Evolutionary conservation across 2,888 invertebrate genomes (phyloP).

Genomic region (Athripsodes cinereus): DNA sequence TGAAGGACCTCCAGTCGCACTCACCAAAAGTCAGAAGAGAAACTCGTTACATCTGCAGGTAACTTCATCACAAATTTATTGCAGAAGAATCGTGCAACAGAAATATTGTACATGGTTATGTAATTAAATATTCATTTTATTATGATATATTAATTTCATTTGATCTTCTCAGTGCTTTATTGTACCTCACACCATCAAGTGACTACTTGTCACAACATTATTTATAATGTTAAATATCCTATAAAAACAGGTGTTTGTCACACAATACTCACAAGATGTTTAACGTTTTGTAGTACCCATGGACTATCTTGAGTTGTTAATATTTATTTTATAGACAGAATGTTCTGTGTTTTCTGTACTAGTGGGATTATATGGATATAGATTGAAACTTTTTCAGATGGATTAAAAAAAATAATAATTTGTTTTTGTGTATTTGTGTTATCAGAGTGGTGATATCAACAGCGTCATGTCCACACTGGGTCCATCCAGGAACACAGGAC

Average conservation of each 20-base stretch:
- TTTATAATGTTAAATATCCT: no score
- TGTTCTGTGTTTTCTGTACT: neutral
- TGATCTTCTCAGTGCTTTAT: no score
- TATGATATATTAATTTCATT: neutral
- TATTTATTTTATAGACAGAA: no score
- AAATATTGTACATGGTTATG: no score
- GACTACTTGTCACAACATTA: no score
- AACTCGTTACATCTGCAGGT: slow-evolving; percentile 12
- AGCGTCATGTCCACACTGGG: slow-evolving; percentile 40
- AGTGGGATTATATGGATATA: neutral
- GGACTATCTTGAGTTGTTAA: neutral
- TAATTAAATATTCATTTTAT: neutral
- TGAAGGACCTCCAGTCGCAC: slow-evolving; percentile 55
- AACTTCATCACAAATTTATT: neutral
- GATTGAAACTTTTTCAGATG: no score
- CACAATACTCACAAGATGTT: no score
- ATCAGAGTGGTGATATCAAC: slow-evolving; percentile 38
- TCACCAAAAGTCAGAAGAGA: slow-evolving; percentile 14
- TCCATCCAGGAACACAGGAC: slow-evolving; percentile 32
- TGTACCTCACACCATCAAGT: no score
- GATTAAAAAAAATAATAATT: neutral
- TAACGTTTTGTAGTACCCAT: no score
- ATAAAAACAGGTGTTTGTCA: no score
- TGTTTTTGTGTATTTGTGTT: slow-evolving; percentile 23
- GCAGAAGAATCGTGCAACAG: no score